Conservation (phyloP, 2,888 invertebrate species). For the Drymonia ruficornis region DNA sequence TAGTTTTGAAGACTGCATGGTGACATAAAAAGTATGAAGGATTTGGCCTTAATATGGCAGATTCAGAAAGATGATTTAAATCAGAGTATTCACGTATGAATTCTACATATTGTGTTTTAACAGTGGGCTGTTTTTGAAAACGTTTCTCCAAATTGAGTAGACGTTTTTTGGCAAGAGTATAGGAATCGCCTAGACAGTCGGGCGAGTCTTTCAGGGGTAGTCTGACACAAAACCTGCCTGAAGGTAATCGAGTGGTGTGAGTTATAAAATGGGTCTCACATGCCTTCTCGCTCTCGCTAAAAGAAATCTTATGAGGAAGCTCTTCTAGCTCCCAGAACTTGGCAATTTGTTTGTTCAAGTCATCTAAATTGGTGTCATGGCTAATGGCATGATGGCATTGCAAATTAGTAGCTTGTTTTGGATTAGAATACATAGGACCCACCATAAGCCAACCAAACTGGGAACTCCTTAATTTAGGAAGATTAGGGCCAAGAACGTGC, state of each 20-base stretch:
- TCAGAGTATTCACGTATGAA: constrained; percentile 11
- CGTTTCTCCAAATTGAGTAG: constrained; percentile 9
- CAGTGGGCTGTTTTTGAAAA: constrained; percentile 5
- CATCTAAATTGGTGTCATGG: neutral
- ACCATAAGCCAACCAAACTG: constrained; percentile 1
- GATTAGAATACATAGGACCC: neutral
- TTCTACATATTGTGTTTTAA: constrained; percentile 11
- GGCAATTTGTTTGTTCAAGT: constrained; percentile 1
- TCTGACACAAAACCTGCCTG: constrained; percentile 12
- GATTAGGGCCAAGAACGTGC: neutral
- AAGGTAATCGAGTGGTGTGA: constrained; percentile 3
- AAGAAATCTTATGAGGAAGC: neutral
- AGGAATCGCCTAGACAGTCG: constrained; percentile 8
- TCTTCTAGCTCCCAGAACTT: constrained; percentile 18
- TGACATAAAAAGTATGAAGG: constrained; percentile 19
- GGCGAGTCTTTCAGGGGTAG: constrained; percentile 6
- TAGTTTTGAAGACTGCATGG: constrained; percentile 20
- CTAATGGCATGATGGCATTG: neutral
- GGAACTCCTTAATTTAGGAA: neutral
- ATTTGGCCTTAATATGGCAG: neutral
- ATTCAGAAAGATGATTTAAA: constrained; percentile 5
- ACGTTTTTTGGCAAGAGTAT: constrained; percentile 7
- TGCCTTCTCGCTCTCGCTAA: constrained; percentile 6
- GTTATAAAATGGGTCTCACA: constrained; percentile 14
- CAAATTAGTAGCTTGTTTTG: neutral